Evolutionary conservation across 92 coral and sea anemone genomes (phyloP).

Genomic region (Porites evermanni): DNA sequence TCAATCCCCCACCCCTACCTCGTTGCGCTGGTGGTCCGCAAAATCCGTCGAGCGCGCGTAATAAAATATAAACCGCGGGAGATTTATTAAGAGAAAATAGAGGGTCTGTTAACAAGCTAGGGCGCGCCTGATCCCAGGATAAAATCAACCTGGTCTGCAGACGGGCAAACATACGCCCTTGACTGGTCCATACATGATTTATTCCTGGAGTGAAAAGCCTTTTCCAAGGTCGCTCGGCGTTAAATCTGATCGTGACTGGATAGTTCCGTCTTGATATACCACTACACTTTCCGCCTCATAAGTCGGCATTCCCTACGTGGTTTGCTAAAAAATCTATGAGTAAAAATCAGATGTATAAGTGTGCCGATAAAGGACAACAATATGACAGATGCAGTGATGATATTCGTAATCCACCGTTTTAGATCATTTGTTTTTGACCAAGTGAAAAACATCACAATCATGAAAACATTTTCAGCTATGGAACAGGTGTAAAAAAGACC

Average conservation of each 20-base stretch:
- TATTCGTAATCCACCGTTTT: neutral
- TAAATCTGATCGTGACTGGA: constrained; percentile 15
- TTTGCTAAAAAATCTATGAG: constrained; percentile 14
- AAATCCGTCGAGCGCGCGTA: too few relatives aligned
- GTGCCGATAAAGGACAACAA: constrained; percentile 23
- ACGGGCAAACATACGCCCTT: too few relatives aligned
- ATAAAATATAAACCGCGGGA: too few relatives aligned
- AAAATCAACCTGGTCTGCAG: too few relatives aligned
- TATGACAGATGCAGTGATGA: constrained; percentile 4
- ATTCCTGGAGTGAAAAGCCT: constrained; percentile 6
- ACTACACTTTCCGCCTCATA: neutral
- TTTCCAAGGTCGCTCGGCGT: neutral
- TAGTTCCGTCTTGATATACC: neutral
- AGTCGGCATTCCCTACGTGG: constrained; percentile 2
- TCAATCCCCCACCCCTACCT: too few relatives aligned
- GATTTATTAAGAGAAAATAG: too few relatives aligned
- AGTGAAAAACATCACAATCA: constrained; percentile 64
- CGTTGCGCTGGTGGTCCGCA: too few relatives aligned
- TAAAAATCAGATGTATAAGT: constrained; percentile 7
- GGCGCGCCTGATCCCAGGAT: too few relatives aligned
- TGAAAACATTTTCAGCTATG: constrained; percentile 60
- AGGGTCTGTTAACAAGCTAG: too few relatives aligned
- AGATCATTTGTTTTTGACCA: constrained; percentile 16
- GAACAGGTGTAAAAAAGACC: constrained; percentile 57
- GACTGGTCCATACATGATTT: too few relatives aligned